phyloP scores from a whole-genome alignment of 2,113 vertebrate genomes.

The Cyanistes caeruleus region DNA sequence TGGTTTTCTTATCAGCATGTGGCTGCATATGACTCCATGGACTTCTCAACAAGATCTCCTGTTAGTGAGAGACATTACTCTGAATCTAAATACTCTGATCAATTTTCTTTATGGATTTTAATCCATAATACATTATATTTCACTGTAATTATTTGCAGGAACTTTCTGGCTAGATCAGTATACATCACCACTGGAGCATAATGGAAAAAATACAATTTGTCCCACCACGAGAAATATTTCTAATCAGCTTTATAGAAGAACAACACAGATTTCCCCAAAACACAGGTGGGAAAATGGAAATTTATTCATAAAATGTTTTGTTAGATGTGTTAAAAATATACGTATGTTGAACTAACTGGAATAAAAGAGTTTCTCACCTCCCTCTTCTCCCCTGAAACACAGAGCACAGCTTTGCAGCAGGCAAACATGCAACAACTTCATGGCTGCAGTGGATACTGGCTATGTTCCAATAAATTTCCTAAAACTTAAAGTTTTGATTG shows the following conservation, averaged over 20 bases:
- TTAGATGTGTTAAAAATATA: background rate
- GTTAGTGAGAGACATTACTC: background rate
- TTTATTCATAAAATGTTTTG: background rate
- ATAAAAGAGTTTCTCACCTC: background rate
- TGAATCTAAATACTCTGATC: background rate
- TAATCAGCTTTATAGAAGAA: background rate
- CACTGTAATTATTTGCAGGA: background rate
- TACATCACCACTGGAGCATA: background rate
- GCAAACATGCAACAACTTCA: background rate
- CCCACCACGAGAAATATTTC: background rate
- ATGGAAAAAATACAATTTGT: background rate
- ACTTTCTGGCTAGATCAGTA: background rate
- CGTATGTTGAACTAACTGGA: background rate
- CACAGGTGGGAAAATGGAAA: background rate
- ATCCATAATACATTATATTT: background rate
- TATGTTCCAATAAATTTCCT: background rate
- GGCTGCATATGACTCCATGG: background rate
- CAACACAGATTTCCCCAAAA: background rate
- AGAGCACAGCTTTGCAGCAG: background rate
- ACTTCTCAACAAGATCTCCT: background rate
- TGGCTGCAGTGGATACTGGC: background rate
- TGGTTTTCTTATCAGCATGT: background rate
- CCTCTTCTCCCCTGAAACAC: background rate
- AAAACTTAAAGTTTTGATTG: background rate
- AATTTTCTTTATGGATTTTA: background rate